These are phyloP conservation scores for Apamea anceps DNA, from an alignment of 2,888 invertebrate genomes.

Conservation along the genomic window DNA sequence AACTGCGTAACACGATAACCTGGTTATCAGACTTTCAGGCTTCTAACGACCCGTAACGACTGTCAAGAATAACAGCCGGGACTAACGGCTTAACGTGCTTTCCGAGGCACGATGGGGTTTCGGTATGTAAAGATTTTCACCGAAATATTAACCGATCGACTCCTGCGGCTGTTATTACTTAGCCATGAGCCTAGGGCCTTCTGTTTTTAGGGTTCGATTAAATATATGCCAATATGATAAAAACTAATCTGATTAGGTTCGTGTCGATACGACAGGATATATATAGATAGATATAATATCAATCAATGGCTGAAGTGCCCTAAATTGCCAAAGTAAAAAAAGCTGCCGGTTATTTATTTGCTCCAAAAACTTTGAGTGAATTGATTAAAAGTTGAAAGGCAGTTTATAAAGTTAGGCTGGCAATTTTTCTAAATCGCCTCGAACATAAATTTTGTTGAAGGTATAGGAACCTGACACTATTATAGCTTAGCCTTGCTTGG, in stretches of 20 bases:
- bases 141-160: too few relatives aligned
- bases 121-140: too few relatives aligned
- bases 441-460: constrained; percentile 30
- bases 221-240: not conserved
- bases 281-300: too few relatives aligned
- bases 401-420: constrained; percentile 34
- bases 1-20: too few relatives aligned
- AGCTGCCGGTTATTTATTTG: constrained; percentile 51
- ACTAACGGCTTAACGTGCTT: too few relatives aligned
- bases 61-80: too few relatives aligned
- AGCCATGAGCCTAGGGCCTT: too few relatives aligned
- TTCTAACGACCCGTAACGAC: too few relatives aligned
- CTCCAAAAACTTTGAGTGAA: constrained; percentile 44
- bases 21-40: too few relatives aligned
- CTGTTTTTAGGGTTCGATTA: not conserved
- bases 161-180: too few relatives aligned
- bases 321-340: constrained; percentile 26
- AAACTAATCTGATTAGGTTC: not conserved
- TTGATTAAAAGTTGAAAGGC: constrained; percentile 57
- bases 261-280: not conserved
- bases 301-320: constrained; percentile 18
- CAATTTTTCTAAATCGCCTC: constrained; percentile 40
- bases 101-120: too few relatives aligned
- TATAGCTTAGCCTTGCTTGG: too few relatives aligned
- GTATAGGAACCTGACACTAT: not conserved